Conservation (phyloP, 2,113 vertebrate species). For the Toxotes jaculatrix region DNA sequence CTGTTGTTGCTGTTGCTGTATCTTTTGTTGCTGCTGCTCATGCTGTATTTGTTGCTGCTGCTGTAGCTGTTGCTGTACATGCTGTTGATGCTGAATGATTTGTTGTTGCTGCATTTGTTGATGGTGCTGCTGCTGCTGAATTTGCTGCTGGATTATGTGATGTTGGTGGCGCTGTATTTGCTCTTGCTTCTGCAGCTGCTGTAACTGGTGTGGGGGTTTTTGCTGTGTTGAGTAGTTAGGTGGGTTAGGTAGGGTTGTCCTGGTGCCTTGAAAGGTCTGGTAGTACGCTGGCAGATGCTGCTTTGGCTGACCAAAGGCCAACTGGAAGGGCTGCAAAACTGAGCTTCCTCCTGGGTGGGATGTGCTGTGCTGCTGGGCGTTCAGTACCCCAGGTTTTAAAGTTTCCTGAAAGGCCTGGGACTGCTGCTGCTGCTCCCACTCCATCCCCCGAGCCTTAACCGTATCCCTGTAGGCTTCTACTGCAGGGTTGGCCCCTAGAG, state of each 20-base stretch:
- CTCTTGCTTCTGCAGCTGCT: conserved; percentile 83
- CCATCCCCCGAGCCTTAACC: conserved; percentile 77
- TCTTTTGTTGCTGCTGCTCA: conserved; percentile 87
- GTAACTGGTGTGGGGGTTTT: conserved; percentile 78
- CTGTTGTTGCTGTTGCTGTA: conserved; percentile 78
- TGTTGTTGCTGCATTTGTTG: conserved; percentile 76
- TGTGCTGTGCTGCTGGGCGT: conserved; percentile 73
- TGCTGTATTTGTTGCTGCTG: conserved; percentile 82
- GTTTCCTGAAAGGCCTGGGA: conserved; percentile 83
- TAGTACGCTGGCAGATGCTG: conserved; percentile 88
- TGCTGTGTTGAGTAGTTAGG: conserved; percentile 77
- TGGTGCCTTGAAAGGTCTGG: conserved; percentile 89
- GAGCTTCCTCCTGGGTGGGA: conserved; percentile 80
- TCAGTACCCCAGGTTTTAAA: conserved; percentile 82
- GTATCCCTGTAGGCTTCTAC: conserved; percentile 87
- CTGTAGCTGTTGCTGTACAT: conserved; percentile 75
- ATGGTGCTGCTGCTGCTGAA: conserved; percentile 81
- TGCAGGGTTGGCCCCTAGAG: conserved; percentile 76
- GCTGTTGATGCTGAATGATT: conserved; percentile 79
- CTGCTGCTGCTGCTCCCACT: conserved; percentile 89
- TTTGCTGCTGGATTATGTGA: conserved; percentile 85
- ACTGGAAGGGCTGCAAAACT: conserved; percentile 94
- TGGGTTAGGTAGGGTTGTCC: conserved; percentile 81
- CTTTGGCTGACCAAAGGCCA: conserved; percentile 96
- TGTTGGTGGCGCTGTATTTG: conserved; percentile 82